Conservation (phyloP, 2,797 vertebrate genomes). For the Girardinus metallicus region DNA sequence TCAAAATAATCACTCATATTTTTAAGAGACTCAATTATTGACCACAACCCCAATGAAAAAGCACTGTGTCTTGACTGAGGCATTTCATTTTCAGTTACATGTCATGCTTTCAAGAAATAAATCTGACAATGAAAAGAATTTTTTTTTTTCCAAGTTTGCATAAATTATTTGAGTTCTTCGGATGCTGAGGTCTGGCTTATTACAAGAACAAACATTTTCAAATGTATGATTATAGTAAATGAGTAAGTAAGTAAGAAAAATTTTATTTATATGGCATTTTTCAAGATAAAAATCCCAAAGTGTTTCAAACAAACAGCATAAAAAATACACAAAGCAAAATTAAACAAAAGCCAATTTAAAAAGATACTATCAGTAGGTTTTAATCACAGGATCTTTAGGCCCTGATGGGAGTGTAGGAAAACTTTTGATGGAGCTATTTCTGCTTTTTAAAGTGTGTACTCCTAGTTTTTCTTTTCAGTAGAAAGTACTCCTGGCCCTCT, state of each 20-base stretch:
- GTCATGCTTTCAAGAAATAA: constrained; percentile 43
- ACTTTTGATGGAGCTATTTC: neutral
- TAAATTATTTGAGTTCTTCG: neutral
- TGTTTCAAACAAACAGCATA: neutral
- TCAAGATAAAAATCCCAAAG: neutral
- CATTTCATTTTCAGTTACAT: constrained; percentile 49
- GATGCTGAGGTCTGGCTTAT: neutral
- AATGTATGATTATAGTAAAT: neutral
- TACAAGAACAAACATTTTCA: neutral
- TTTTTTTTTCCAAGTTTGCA: constrained; percentile 9
- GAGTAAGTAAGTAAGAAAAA: neutral
- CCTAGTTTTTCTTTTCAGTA: neutral
- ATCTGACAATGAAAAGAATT: constrained; percentile 10
- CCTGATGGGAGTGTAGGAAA: neutral
- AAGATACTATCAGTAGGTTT: neutral
- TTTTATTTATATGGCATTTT: neutral
- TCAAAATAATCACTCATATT: constrained; percentile 56
- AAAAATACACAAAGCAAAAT: neutral
- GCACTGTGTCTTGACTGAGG: constrained; percentile 29
- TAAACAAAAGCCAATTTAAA: neutral
- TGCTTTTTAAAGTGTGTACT: neutral
- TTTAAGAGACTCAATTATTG: constrained; percentile 69
- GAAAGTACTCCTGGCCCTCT: neutral
- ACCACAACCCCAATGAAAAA: constrained; percentile 36
- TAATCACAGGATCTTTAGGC: neutral